phyloP scores from a whole-genome alignment of 2,797 vertebrate genomes.

The Pseudochaenichthys georgianus region DNA sequence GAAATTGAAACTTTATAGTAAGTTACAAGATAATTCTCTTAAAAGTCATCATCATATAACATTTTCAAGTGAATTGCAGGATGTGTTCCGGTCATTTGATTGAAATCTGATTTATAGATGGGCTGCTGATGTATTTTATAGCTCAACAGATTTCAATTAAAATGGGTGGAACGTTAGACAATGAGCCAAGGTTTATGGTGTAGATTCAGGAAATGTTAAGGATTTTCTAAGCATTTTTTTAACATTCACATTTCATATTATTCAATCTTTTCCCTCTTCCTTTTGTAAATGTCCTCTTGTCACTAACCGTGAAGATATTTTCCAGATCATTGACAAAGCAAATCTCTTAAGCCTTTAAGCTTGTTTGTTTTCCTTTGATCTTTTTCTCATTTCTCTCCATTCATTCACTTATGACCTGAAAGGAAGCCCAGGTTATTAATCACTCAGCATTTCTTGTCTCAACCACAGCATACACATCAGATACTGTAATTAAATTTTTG shows the following conservation, averaged over 20 bases:
- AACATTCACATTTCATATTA: background rate
- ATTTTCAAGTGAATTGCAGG: slow-evolving; percentile 2
- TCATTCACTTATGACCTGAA: slow-evolving; percentile 13
- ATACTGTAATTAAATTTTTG: slow-evolving; percentile 30
- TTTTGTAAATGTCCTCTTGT: background rate
- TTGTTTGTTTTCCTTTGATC: background rate
- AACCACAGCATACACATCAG: slow-evolving; percentile 36
- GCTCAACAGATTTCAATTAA: background rate
- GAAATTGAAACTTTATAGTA: background rate
- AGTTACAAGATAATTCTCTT: background rate
- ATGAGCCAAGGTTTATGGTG: background rate
- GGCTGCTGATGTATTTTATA: background rate
- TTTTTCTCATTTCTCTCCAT: slow-evolving; percentile 8
- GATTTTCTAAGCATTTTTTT: background rate
- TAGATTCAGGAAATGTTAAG: background rate
- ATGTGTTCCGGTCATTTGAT: background rate
- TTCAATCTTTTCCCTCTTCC: background rate
- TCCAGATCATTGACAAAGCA: slow-evolving; percentile 8
- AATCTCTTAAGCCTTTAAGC: background rate
- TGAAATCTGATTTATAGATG: background rate
- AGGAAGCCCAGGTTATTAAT: slow-evolving; percentile 26
- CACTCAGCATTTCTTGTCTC: slow-evolving; percentile 34
- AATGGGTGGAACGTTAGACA: background rate
- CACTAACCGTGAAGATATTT: slow-evolving; percentile 1
- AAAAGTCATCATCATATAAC: background rate